Evolutionary conservation across 2,888 invertebrate species (phyloP).

Genomic region (Odontocerum albicorne): DNA sequence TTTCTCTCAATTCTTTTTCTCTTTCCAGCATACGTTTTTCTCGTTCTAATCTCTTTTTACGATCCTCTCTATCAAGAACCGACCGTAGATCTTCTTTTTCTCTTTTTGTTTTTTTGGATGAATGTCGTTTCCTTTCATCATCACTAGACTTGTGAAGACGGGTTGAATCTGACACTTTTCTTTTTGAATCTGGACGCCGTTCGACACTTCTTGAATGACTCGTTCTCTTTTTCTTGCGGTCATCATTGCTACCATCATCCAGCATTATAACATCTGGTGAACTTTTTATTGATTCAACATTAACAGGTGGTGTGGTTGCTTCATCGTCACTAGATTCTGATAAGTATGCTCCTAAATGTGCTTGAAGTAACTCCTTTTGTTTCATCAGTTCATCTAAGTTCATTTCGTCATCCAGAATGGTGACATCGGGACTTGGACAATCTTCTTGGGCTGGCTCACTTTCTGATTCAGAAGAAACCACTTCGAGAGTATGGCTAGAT

Average conservation of each 20-base stretch:
- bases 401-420: constrained; percentile 80
- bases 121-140: constrained; percentile 41
- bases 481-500: constrained; percentile 55
- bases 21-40: constrained; percentile 48
- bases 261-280: constrained; percentile 56
- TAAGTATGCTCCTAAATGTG: constrained; percentile 73
- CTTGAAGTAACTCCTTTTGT: constrained; percentile 82
- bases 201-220: constrained; percentile 30
- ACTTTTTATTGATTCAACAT: constrained; percentile 36
- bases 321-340: constrained; percentile 67
- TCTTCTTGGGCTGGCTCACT: constrained; percentile 65
- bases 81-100: constrained; percentile 36
- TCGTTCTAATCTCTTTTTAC: constrained; percentile 46
- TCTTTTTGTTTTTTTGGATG: constrained; percentile 18
- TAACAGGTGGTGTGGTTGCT: constrained; percentile 36
- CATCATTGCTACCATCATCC: constrained; percentile 66
- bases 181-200: constrained; percentile 40
- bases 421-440: constrained; percentile 71
- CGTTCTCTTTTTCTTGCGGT: constrained; percentile 18
- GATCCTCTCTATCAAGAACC: constrained; percentile 48
- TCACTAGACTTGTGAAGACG: constrained; percentile 40
- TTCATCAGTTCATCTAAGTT: constrained; percentile 88
- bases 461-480: constrained; percentile 69
- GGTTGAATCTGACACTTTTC: constrained; percentile 40
- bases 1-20: constrained; percentile 45